phyloP scores from a whole-genome alignment of 1,140 invertebrate genomes.

The Gonatopus flavifemur region DNA sequence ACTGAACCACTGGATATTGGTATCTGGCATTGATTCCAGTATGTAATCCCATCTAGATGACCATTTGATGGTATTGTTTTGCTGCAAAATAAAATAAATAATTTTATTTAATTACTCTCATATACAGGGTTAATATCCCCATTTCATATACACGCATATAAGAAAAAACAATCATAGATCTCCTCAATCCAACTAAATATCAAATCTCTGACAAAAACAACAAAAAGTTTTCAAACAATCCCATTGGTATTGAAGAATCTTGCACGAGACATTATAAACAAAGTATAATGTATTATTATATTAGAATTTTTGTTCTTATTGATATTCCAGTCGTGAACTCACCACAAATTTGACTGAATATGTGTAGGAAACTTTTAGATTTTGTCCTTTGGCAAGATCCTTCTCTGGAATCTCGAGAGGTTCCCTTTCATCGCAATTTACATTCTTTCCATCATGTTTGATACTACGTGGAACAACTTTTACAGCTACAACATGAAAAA shows the following conservation, averaged over 20 bases:
- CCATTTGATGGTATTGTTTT: slow-evolving; percentile 91
- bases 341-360: slow-evolving; percentile 84
- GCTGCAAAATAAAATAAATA: slow-evolving; percentile 54
- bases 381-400: slow-evolving; percentile 56
- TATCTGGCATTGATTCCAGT: slow-evolving; percentile 95
- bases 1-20: slow-evolving; percentile 99
- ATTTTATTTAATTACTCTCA: too few relatives aligned
- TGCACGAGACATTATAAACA: too few relatives aligned
- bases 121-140: too few relatives aligned
- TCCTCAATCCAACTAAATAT: too few relatives aligned
- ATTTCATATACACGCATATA: too few relatives aligned
- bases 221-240: too few relatives aligned
- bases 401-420: slow-evolving; percentile 71
- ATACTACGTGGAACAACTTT: slow-evolving; percentile 81
- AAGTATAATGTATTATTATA: too few relatives aligned
- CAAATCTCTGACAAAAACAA: too few relatives aligned
- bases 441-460: slow-evolving; percentile 61
- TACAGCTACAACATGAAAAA: slow-evolving; percentile 57
- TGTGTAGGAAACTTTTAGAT: slow-evolving; percentile 77
- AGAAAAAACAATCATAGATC: too few relatives aligned
- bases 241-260: too few relatives aligned
- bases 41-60: slow-evolving; percentile 99
- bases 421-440: slow-evolving; percentile 61
- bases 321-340: slow-evolving; percentile 30
- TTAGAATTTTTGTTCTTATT: too few relatives aligned